phyloP scores from a whole-genome alignment of 1,140 invertebrate genomes.

The Caenorhabditis remanei region DNA sequence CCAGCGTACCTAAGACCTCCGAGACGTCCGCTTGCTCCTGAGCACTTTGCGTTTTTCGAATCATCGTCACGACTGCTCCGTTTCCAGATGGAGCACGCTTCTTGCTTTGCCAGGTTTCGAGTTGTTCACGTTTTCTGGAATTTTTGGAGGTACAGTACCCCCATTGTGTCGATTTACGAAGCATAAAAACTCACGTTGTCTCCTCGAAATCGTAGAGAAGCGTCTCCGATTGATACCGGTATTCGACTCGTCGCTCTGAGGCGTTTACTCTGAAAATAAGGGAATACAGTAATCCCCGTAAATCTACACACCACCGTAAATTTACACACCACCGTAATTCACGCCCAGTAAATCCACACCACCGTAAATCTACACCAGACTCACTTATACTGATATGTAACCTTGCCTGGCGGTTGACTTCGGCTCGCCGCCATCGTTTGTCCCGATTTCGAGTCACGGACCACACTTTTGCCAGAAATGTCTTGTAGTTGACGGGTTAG shows the following conservation, averaged over 20 bases:
- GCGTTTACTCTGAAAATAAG: slow-evolving; percentile 36
- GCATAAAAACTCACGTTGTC: slow-evolving; percentile 25
- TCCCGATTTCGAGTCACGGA: slow-evolving; percentile 2
- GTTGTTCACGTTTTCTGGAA: slow-evolving; percentile 42
- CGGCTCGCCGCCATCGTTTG: neutral
- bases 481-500: slow-evolving; percentile 12
- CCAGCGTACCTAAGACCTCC: slow-evolving; percentile 12
- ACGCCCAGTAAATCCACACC: neutral
- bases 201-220: slow-evolving; percentile 27
- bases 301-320: too few species aligned
- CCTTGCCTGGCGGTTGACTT: slow-evolving; percentile 10
- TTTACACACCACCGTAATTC: too few species aligned
- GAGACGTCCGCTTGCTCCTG: slow-evolving; percentile 4
- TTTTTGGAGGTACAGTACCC: too few species aligned
- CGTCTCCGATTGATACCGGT: slow-evolving; percentile 31
- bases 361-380: neutral
- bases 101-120: slow-evolving; percentile 15
- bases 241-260: slow-evolving; percentile 46
- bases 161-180: too few species aligned
- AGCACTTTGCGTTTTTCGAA: slow-evolving; percentile 3
- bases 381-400: slow-evolving; percentile 49
- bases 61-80: neutral
- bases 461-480: slow-evolving; percentile 35
- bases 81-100: neutral
- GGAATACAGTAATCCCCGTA: too few species aligned